These are phyloP conservation scores for Champsocephalus gunnari DNA, from an alignment of 2,797 vertebrate species.

Conservation along the genomic window DNA sequence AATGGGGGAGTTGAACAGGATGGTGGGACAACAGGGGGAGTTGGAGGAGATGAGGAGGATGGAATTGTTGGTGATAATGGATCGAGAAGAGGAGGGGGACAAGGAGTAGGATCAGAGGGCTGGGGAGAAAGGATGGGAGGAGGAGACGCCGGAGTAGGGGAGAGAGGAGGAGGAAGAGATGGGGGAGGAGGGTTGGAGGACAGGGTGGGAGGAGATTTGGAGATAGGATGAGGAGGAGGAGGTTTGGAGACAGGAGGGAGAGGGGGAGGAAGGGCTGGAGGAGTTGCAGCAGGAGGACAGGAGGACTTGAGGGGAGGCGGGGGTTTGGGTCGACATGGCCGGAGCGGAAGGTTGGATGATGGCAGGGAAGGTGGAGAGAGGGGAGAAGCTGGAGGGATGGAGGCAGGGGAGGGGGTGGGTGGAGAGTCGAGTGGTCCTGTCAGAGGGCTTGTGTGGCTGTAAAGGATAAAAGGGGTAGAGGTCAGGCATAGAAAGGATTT, in stretches of 20 bases:
- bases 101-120: conserved; percentile 31
- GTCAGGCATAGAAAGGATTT: conserved; percentile 16
- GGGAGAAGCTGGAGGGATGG: conserved; percentile 22
- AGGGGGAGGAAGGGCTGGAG: conserved; percentile 39
- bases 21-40: conserved; percentile 44
- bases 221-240: conserved; percentile 30
- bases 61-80: conserved; percentile 14
- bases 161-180: conserved; percentile 56
- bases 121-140: conserved; percentile 20
- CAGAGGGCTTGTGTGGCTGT: conserved; percentile 57
- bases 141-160: conserved; percentile 25
- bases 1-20: conserved; percentile 54
- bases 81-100: conserved; percentile 8
- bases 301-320: conserved; percentile 52
- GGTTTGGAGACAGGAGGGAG: conserved; percentile 30
- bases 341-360: conserved; percentile 35
- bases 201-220: conserved; percentile 26
- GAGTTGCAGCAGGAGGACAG: conserved; percentile 51
- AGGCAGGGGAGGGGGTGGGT: conserved; percentile 17
- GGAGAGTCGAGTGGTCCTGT: conserved; percentile 39
- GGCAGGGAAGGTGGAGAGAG: conserved; percentile 29
- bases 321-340: conserved; percentile 67
- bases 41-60: conserved; percentile 2
- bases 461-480: conserved; percentile 4
- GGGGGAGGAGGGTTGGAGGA: conserved; percentile 19